These are phyloP conservation scores for Ophion ventricosus DNA, from an alignment of 2,888 invertebrate species.

Conservation along the genomic window DNA sequence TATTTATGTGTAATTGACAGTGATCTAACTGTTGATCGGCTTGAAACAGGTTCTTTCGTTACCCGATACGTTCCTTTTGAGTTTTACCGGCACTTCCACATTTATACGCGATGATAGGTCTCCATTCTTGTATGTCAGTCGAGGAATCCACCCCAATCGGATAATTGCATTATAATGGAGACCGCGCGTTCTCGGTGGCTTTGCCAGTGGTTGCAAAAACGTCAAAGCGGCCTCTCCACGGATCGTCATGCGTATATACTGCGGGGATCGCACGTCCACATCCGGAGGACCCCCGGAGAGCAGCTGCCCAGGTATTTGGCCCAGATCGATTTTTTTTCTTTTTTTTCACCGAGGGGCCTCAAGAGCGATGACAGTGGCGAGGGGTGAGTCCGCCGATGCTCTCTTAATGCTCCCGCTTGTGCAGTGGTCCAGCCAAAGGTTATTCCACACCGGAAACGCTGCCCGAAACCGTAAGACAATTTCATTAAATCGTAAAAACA, in stretches of 20 bases:
- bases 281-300: constrained; percentile 68
- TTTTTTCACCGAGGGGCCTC: constrained; percentile 52
- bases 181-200: constrained; percentile 54
- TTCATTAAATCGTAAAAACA: too few species aligned
- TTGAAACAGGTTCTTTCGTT: constrained; percentile 47
- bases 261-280: constrained; percentile 39
- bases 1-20: neutral
- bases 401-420: constrained; percentile 54
- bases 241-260: constrained; percentile 43
- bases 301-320: constrained; percentile 79
- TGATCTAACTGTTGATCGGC: neutral
- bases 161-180: constrained; percentile 75
- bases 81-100: constrained; percentile 10
- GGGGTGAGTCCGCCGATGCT: constrained; percentile 57
- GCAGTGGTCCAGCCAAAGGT: constrained; percentile 25
- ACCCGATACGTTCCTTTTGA: constrained; percentile 5
- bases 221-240: constrained; percentile 70
- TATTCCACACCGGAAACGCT: constrained; percentile 17
- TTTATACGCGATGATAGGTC: constrained; percentile 9
- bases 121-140: neutral
- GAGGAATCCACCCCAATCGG: constrained; percentile 56
- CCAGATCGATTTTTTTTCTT: constrained; percentile 60
- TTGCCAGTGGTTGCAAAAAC: constrained; percentile 68
- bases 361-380: constrained; percentile 40
- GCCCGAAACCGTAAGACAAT: neutral